Evolutionary conservation across 2,888 invertebrate species (phyloP).

Genomic region (Xestia rhomboidea): DNA sequence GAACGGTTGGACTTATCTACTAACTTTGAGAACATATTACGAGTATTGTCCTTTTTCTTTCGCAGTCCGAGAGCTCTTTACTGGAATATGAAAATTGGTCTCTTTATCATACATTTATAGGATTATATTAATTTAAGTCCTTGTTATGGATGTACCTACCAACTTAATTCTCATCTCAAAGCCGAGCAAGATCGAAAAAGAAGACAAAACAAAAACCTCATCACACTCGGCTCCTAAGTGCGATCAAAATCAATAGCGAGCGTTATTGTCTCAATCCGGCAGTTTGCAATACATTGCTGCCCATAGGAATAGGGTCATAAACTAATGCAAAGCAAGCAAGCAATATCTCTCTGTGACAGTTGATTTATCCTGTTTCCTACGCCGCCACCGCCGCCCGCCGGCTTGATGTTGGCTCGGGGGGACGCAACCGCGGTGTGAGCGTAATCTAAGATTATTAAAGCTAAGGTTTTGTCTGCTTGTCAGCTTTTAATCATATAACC

Average conservation of each 20-base stretch:
- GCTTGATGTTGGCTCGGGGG: conserved; percentile 44
- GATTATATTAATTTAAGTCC: too few species aligned
- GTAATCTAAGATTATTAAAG: conserved; percentile 18
- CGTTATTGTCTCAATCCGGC: conserved; percentile 18
- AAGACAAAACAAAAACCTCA: neutral
- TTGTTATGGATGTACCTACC: too few species aligned
- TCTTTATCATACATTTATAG: too few species aligned
- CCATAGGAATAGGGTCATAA: conserved; percentile 27
- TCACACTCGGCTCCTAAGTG: too few species aligned
- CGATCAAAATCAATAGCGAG: conserved; percentile 26
- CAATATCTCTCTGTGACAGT: conserved; percentile 72
- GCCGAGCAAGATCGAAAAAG: neutral
- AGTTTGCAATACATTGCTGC: conserved; percentile 40
- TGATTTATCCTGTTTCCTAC: conserved; percentile 73
- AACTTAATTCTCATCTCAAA: neutral
- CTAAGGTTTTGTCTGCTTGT: neutral
- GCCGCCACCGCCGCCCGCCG: conserved; percentile 15
- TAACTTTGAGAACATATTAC: neutral
- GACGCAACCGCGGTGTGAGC: conserved; percentile 3
- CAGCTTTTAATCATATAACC: neutral
- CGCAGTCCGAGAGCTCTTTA: neutral
- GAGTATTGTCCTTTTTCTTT: neutral
- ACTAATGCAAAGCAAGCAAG: conserved; percentile 61
- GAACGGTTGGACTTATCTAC: neutral
- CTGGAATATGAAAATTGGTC: neutral